Percentiles rank a stretch among this genome's conserved stretches.
Evolutionary conservation across 2,797 vertebrate genomes (phyloP).

Genomic region (Parauchenoglanis punctatus): DNA sequence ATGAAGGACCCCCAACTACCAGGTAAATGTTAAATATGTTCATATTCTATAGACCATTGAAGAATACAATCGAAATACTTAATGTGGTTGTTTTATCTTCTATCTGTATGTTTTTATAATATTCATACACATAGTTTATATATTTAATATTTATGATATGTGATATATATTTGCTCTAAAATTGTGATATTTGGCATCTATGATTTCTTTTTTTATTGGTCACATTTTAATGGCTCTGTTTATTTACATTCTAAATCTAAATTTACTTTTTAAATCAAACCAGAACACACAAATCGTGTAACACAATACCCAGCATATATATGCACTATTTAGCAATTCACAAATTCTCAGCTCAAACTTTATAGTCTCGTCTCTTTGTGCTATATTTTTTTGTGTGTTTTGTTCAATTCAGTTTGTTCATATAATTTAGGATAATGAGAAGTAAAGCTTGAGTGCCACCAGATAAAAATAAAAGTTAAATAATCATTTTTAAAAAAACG

Average conservation of each 20-base stretch:
- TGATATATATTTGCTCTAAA: background rate
- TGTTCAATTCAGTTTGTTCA: background rate
- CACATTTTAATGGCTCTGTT: background rate
- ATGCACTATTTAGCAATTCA: background rate
- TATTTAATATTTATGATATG: background rate
- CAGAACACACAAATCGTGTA: background rate
- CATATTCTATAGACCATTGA: background rate
- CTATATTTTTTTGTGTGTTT: background rate
- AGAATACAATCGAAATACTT: background rate
- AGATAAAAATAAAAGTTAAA: background rate
- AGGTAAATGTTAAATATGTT: slow-evolving; percentile 65
- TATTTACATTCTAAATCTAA: background rate
- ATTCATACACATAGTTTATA: background rate
- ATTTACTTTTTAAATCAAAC: background rate
- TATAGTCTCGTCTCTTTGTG: background rate
- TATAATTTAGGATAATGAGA: background rate
- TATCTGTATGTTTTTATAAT: background rate
- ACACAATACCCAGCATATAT: background rate
- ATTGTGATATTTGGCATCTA: background rate
- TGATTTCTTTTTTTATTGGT: background rate
- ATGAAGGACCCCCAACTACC: slow-evolving; percentile 74
- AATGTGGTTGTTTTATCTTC: background rate
- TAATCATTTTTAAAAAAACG: background rate
- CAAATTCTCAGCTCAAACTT: background rate
- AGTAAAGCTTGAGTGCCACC: background rate